A percentile compares a stretch with the other conserved stretches of the same genome.
phyloP scores from a whole-genome alignment of 2,888 invertebrate species.

The Cryptosula pallasiana region DNA sequence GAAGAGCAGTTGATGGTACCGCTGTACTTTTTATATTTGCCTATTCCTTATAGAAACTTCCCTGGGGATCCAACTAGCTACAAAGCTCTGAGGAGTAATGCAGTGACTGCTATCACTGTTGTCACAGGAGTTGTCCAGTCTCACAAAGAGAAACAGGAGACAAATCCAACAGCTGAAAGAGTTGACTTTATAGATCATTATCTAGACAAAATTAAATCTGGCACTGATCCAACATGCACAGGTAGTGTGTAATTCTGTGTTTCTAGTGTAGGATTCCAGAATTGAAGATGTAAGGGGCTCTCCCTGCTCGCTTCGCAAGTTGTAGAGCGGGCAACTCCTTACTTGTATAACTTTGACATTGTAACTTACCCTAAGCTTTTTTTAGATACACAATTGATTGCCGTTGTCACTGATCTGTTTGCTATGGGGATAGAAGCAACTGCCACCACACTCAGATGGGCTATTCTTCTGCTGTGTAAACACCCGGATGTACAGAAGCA shows the following conservation, averaged over 20 bases:
- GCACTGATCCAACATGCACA: slow-evolving; percentile 11
- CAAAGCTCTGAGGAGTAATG: neutral
- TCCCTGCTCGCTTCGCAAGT: too few relatives aligned
- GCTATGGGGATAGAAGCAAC: slow-evolving; percentile 23
- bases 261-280: too few relatives aligned
- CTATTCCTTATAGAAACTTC: too few relatives aligned
- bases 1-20: too few relatives aligned
- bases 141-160: slow-evolving; percentile 5
- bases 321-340: too few relatives aligned
- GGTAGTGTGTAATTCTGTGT: too few relatives aligned
- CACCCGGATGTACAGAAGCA: neutral
- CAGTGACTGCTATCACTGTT: neutral
- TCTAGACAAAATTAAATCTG: neutral
- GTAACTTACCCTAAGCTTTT: too few relatives aligned
- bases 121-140: neutral
- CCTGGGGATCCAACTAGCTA: slow-evolving; percentile 18
- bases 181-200: slow-evolving; percentile 16
- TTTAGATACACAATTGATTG: slow-evolving; percentile 3
- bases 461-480: slow-evolving; percentile 5
- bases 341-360: too few relatives aligned
- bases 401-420: neutral
- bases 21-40: too few relatives aligned
- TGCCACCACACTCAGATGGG: slow-evolving; percentile 19
- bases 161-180: neutral
- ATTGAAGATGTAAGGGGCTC: too few relatives aligned